Percentiles rank a stretch among this genome's conserved stretches.
Conservation (phyloP, 2,113 vertebrate species). For the Oncorhynchus keta region DNA sequence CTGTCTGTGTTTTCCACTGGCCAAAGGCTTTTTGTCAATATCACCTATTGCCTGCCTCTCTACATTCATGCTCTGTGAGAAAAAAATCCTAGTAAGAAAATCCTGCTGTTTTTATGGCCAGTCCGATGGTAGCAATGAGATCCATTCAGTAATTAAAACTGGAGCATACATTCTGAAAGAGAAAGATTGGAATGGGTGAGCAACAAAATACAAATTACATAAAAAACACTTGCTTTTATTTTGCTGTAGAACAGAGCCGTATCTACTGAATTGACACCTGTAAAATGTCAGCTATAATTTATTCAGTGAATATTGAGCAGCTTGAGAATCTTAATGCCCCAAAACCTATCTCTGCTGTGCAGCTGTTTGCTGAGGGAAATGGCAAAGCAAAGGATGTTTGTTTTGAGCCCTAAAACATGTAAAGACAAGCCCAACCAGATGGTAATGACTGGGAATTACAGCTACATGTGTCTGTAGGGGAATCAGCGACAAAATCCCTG, state of each 20-base stretch:
- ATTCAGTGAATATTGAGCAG: constrained; percentile 64
- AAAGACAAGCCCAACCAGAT: constrained; percentile 61
- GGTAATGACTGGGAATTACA: constrained; percentile 55
- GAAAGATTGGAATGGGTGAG: too few relatives aligned
- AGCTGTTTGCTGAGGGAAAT: constrained; percentile 68
- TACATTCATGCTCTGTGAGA: too few relatives aligned
- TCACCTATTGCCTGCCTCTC: too few relatives aligned
- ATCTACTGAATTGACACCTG: constrained; percentile 48
- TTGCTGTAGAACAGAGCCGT: constrained; percentile 22
- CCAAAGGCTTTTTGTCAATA: too few relatives aligned
- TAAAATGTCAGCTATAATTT: constrained; percentile 72
- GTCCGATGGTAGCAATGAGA: too few relatives aligned
- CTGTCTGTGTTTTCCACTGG: too few relatives aligned
- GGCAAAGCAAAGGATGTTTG: constrained; percentile 60
- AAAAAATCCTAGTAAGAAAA: too few relatives aligned
- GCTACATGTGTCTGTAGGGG: constrained; percentile 36
- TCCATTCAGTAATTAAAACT: too few relatives aligned
- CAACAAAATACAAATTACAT: too few relatives aligned
- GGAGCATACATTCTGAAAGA: too few relatives aligned
- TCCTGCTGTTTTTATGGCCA: too few relatives aligned
- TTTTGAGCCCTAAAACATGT: constrained; percentile 31
- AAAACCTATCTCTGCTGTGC: constrained; percentile 64
- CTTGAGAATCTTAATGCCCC: constrained; percentile 57
- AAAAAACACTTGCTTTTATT: neutral
- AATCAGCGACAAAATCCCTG: constrained; percentile 44